Evolutionary conservation across 2,113 vertebrate species (phyloP), one percentile per base, ranked within the genome.

Genomic region (Pelecanoides urinatrix): DNA sequence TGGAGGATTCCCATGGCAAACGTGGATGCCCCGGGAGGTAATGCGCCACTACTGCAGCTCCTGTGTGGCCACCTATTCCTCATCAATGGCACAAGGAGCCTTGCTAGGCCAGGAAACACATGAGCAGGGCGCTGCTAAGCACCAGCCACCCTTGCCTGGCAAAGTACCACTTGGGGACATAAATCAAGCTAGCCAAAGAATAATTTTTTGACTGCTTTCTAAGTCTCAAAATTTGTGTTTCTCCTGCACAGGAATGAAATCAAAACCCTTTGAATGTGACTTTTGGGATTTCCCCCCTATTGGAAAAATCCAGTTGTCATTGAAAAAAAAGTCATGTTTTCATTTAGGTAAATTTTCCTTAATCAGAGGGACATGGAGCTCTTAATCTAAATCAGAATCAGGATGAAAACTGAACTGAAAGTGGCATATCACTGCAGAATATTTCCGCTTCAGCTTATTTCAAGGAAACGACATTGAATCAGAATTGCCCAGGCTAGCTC

Each of bases 11-110:
- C 61, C 30, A 21, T 2, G 14, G 36, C 20, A 86, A 79, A 58
- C 1, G 0, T 16, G 52, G 74, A 84, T 0, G 4, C 18, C 49
- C 14, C 1, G 1, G 27, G 36, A 66, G 17, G n/a, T 20, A 27
- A 26, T 70, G 45, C 0, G 2, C n/a, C 65, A 36, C 59, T 22
- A 11, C 16, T 30, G 44, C 23, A 74, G 55, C 32, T 88, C 40
- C 25, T 58, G 8, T 29, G 26, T 18, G 25, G 45, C 30, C 45
- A 83, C 30, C 42, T 22, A 13, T 21, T 71, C 34, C 36, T 55
- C 29, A 34, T 30, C 29, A 62, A 25, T 29, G 26, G 82, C 34
- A 77, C 12, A 32, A 68, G 55, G 45, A 92, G 38, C 25, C 34
- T 65, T 6, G 1, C 20, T 25, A 71, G 20, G n/a, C 18, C 42